Conservation (phyloP, 2,113 vertebrate species). For the Pungitius pungitius region DNA sequence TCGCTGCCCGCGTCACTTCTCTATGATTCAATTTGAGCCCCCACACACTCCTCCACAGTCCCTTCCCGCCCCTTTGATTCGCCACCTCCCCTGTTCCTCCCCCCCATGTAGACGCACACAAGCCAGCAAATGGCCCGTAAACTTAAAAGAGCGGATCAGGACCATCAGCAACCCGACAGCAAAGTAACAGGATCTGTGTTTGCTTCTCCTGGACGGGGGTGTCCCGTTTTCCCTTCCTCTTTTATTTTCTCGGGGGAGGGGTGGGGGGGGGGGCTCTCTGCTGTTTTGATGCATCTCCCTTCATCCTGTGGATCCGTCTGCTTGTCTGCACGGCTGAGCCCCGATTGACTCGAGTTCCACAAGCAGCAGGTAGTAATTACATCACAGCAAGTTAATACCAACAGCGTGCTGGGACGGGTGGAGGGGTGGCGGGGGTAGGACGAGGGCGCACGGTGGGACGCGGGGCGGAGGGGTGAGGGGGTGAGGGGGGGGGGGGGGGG, state of each 20-base stretch:
- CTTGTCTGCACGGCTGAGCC: constrained; percentile 57
- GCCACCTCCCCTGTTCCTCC: constrained; percentile 45
- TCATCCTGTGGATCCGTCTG: constrained; percentile 73
- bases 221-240: constrained; percentile 29
- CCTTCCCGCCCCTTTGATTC: constrained; percentile 1
- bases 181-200: constrained; percentile 65
- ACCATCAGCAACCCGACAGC: constrained; percentile 43
- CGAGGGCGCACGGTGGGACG: constrained; percentile 36
- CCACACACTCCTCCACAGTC: background rate
- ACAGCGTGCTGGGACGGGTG: constrained; percentile 65
- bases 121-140: constrained; percentile 40
- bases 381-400: constrained; percentile 83
- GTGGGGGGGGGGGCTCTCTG: constrained; percentile 30
- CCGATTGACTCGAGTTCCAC: constrained; percentile 70
- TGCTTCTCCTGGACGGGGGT: constrained; percentile 54
- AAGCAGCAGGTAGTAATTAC: constrained; percentile 85
- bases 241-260: constrained; percentile 34
- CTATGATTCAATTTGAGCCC: constrained; percentile 36
- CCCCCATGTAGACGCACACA: constrained; percentile 34
- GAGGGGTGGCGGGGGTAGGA: constrained; percentile 23
- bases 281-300: constrained; percentile 66
- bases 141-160: constrained; percentile 41
- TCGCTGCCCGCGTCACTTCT: constrained; percentile 9
- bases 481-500: background rate
- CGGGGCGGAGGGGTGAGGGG: background rate